Evolutionary conservation across 2,797 vertebrate genomes (phyloP).

Genomic region (Cheirogaleus major): DNA sequence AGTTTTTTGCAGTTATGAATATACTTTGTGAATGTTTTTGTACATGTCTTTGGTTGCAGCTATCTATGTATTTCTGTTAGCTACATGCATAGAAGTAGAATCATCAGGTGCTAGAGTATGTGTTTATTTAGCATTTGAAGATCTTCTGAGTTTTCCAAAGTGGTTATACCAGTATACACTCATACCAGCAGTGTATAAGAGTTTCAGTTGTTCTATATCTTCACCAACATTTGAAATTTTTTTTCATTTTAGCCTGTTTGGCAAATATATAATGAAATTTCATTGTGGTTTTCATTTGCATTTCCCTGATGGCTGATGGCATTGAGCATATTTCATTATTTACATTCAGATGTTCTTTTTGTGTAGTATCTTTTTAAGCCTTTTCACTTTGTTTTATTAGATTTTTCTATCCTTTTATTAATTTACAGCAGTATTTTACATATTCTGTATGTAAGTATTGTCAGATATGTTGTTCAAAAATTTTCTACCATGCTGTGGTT

Average conservation of each 20-base stretch:
- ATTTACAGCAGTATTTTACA: not conserved
- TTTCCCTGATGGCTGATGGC: not conserved
- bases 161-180: not conserved
- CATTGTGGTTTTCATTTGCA: not conserved
- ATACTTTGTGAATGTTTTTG: not conserved
- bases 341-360: not conserved
- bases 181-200: not conserved
- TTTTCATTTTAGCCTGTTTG: not conserved
- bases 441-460: not conserved
- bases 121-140: not conserved
- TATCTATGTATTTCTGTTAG: not conserved
- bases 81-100: not conserved
- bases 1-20: not conserved
- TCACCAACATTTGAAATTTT: not conserved
- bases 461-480: not conserved
- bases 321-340: not conserved
- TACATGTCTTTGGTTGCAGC: not conserved
- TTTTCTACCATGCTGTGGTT: not conserved
- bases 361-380: not conserved
- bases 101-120: not conserved
- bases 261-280: not conserved
- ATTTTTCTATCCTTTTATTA: slow-evolving; percentile 13
- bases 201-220: not conserved
- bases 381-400: not conserved
- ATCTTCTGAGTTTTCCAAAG: not conserved